phyloP scores from a whole-genome alignment of 1,140 invertebrate species.

The Dolichoris vasculosae region DNA sequence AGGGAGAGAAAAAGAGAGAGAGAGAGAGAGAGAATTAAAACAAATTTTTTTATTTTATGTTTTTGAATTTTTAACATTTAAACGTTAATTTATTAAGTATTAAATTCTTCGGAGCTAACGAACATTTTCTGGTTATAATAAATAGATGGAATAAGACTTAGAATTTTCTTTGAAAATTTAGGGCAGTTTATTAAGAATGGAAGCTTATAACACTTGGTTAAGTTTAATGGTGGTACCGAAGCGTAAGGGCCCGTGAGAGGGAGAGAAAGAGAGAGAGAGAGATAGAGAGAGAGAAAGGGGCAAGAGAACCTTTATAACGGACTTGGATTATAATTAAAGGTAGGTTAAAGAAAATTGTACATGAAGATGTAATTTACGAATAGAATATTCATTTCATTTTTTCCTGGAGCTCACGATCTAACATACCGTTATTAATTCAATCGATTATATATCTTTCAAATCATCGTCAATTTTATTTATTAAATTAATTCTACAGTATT shows the following conservation, averaged over 20 bases:
- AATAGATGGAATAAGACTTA: not conserved
- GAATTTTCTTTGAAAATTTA: constrained; percentile 4
- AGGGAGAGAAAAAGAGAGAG: not conserved
- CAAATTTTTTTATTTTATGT: not conserved
- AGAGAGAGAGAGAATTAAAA: not conserved
- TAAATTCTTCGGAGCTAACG: not conserved
- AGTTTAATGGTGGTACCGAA: not conserved
- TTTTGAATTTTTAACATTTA: not conserved
- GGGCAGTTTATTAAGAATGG: not conserved
- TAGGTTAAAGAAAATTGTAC: too few relatives aligned
- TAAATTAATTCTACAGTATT: too few relatives aligned
- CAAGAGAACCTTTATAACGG: too few relatives aligned
- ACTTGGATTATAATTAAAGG: too few relatives aligned
- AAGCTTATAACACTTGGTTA: not conserved
- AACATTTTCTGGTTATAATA: not conserved
- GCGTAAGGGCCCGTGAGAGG: not conserved
- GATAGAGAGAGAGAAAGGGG: not conserved
- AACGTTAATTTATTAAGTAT: not conserved
- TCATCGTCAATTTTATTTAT: too few relatives aligned
- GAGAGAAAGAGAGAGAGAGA: not conserved
- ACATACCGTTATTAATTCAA: too few relatives aligned
- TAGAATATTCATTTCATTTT: too few relatives aligned
- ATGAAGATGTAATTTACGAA: too few relatives aligned
- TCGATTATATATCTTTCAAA: too few relatives aligned
- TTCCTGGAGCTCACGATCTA: too few relatives aligned